Conservation (phyloP, 2,888 invertebrate genomes). For the Drosophila siamana region DNA sequence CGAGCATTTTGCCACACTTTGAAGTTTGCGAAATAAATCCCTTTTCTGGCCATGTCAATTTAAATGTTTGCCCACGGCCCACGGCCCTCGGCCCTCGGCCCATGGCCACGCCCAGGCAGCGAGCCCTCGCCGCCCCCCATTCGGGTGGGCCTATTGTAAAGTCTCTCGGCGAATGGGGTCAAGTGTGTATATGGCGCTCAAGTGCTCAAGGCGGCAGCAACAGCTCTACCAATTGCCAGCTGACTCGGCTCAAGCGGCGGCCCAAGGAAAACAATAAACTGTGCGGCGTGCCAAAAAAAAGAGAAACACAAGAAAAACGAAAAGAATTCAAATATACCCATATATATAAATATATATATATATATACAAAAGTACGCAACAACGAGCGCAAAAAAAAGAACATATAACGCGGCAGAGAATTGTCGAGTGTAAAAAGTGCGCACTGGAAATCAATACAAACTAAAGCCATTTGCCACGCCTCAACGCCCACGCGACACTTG, state of each 20-base stretch:
- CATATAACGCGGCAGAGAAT: not conserved
- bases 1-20: conserved; percentile 54
- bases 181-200: conserved; percentile 73
- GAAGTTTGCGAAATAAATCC: conserved; percentile 49
- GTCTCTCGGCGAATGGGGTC: conserved; percentile 65
- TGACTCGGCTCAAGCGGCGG: conserved; percentile 28
- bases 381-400: too few relatives aligned
- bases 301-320: conserved; percentile 24
- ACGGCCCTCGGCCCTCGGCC: too few relatives aligned
- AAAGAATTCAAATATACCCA: conserved; percentile 13
- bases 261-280: conserved; percentile 77
- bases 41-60: conserved; percentile 48
- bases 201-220: conserved; percentile 64
- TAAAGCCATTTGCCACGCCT: conserved; percentile 54
- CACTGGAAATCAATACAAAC: conserved; percentile 64
- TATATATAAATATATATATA: conserved; percentile 9
- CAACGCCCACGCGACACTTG: conserved; percentile 41
- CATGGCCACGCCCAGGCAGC: conserved; percentile 13
- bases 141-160: conserved; percentile 59
- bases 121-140: not conserved
- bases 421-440: conserved; percentile 28
- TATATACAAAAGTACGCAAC: not conserved
- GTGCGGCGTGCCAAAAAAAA: conserved; percentile 44
- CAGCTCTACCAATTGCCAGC: conserved; percentile 35
- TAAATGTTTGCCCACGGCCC: conserved; percentile 44